phyloP scores from a whole-genome alignment of 23 tunicate species.

The Ascidia mentula region DNA sequence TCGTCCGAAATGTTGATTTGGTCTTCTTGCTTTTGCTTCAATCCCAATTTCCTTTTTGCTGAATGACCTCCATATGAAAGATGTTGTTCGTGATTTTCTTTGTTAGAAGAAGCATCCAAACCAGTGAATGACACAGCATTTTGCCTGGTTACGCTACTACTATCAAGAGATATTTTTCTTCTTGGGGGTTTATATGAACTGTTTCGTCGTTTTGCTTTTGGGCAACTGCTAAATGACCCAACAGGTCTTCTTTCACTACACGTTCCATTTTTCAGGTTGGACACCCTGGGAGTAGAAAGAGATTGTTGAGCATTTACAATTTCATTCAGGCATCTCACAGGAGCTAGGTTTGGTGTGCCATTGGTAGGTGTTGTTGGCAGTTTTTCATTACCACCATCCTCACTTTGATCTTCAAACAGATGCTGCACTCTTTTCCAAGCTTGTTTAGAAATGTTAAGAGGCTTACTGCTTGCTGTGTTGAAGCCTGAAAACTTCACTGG shows the following conservation, averaged over 20 bases:
- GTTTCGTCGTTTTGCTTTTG: constrained; percentile 29
- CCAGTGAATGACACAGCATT: background rate
- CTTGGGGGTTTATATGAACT: constrained; percentile 32
- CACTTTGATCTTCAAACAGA: background rate
- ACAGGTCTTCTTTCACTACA: background rate
- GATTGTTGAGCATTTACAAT: background rate
- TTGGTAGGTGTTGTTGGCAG: background rate
- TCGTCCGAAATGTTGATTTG: constrained; percentile 33
- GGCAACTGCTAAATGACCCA: background rate
- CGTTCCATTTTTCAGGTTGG: background rate
- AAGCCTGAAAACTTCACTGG: background rate
- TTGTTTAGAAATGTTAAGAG: background rate
- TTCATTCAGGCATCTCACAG: background rate
- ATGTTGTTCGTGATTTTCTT: background rate
- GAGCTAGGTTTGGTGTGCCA: background rate
- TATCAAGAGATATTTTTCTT: background rate
- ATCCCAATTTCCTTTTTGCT: constrained; percentile 15
- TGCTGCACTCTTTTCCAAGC: background rate
- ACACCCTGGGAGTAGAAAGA: background rate
- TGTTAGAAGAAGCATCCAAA: background rate
- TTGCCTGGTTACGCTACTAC: background rate
- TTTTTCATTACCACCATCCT: too few relatives aligned
- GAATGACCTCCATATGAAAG: background rate
- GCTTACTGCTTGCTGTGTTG: background rate
- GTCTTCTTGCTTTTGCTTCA: constrained; percentile 23